phyloP scores from a whole-genome alignment of 2,888 invertebrate species.

The Phengaris alcon region DNA sequence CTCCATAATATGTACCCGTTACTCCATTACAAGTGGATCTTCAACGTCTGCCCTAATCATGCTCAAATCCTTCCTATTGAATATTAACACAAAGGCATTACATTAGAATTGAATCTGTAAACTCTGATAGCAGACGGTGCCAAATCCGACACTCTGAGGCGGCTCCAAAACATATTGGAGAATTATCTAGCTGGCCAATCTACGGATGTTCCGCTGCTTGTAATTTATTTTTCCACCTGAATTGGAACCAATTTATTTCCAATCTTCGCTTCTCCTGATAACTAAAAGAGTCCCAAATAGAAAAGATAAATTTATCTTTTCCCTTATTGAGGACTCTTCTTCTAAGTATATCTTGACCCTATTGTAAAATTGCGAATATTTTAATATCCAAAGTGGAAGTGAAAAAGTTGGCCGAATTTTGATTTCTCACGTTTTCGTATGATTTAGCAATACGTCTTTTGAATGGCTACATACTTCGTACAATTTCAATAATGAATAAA shows the following conservation, averaged over 20 bases:
- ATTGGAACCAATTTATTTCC: constrained; percentile 20
- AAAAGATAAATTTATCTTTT: constrained; percentile 14
- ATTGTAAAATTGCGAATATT: background rate
- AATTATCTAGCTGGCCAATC: constrained; percentile 3
- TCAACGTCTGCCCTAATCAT: background rate
- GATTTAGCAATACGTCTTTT: constrained; percentile 14
- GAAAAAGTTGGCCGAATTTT: constrained; percentile 10
- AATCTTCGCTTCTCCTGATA: constrained; percentile 2
- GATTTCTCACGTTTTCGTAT: constrained; percentile 13
- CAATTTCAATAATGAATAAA: background rate
- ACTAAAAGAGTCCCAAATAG: constrained; percentile 12
- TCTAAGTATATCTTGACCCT: background rate
- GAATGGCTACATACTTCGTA: constrained; percentile 18
- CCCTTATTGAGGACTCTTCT: background rate
- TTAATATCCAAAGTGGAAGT: constrained; percentile 7
- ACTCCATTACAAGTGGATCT: background rate
- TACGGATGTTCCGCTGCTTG: constrained; percentile 20
- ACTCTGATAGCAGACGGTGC: background rate
- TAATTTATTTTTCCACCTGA: constrained; percentile 21
- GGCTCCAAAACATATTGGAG: background rate
- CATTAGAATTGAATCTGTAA: constrained; percentile 5
- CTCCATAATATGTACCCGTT: background rate
- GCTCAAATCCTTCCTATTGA: background rate
- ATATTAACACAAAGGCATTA: background rate
- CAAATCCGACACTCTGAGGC: background rate